Conservation (phyloP, 2,113 vertebrate species). For the Romanogobio albipinnatus region DNA sequence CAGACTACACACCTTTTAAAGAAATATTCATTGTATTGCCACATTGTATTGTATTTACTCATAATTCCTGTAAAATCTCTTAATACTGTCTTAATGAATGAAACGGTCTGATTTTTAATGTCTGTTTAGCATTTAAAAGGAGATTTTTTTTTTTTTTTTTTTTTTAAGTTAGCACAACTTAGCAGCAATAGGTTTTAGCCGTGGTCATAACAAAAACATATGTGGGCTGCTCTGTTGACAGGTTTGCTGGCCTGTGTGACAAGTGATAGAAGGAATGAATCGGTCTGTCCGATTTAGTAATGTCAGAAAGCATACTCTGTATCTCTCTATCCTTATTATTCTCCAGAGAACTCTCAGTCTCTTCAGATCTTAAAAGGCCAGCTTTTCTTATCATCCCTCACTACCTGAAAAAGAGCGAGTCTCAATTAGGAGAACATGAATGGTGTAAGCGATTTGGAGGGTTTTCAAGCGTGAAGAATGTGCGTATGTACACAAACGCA, state of each 20-base stretch:
- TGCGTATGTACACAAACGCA: background rate
- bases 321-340: conserved; percentile 9
- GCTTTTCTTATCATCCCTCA: background rate
- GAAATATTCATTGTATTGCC: background rate
- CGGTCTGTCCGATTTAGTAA: conserved; percentile 1
- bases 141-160: background rate
- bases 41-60: background rate
- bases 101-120: background rate
- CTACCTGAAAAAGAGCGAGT: conserved; percentile 6
- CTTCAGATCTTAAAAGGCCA: conserved; percentile 3
- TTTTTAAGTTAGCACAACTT: too few relatives aligned
- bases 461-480: conserved; percentile 15
- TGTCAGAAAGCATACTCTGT: background rate
- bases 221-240: conserved; percentile 13
- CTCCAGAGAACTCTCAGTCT: background rate
- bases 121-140: background rate
- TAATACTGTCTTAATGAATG: background rate
- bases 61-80: background rate
- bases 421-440: conserved; percentile 34
- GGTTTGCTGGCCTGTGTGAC: background rate
- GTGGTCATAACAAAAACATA: background rate
- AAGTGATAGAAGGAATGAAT: background rate
- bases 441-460: background rate
- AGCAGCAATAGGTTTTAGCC: background rate
- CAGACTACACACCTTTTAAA: background rate